Evolutionary conservation across 2,888 invertebrate species (phyloP).

Genomic region (Sesia apiformis): DNA sequence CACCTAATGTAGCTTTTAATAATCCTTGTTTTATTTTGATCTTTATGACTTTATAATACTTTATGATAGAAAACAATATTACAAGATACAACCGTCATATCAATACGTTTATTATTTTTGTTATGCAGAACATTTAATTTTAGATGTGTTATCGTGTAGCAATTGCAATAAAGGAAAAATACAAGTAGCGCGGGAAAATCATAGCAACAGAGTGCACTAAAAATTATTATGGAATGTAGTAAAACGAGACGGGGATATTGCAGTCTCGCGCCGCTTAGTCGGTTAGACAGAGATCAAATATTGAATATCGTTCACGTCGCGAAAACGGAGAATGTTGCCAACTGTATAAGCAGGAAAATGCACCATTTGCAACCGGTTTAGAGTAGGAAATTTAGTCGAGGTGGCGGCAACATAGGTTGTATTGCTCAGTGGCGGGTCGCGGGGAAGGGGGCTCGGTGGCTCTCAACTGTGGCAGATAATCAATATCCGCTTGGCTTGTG

Average conservation of each 20-base stretch:
- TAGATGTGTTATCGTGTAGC: neutral
- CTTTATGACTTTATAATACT: no score
- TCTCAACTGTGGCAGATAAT: conserved; percentile 76
- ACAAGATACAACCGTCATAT: no score
- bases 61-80: no score
- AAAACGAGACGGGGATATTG: conserved; percentile 60
- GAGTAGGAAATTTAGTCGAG: conserved; percentile 33
- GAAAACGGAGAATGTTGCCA: conserved; percentile 38
- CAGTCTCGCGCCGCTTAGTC: conserved; percentile 59
- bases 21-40: no score
- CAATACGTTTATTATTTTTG: no score
- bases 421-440: conserved; percentile 22
- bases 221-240: conserved; percentile 71
- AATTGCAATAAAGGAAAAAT: conserved; percentile 33
- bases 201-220: conserved; percentile 71
- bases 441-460: conserved; percentile 59
- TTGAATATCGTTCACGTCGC: conserved; percentile 49
- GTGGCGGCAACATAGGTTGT: conserved; percentile 33
- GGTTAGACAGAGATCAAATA: conserved; percentile 75
- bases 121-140: no score
- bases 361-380: conserved; percentile 30
- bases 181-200: conserved; percentile 64
- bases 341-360: conserved; percentile 29
- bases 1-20: no score
- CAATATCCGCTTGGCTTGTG: conserved; percentile 77